These are phyloP conservation scores for Phataginus tricuspis DNA, from an alignment of 2,797 vertebrate genomes.

Conservation along the genomic window DNA sequence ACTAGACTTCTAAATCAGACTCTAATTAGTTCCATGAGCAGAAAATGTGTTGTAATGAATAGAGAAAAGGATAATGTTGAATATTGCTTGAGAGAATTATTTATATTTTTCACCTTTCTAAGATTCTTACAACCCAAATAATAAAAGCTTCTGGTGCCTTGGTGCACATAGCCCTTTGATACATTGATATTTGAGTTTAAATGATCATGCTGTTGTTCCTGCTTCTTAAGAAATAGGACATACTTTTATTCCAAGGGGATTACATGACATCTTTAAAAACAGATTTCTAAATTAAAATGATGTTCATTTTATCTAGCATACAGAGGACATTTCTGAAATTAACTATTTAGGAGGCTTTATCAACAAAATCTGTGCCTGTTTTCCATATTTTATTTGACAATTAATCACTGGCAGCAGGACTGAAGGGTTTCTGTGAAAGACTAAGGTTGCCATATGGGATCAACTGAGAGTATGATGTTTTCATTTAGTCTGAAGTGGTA, in stretches of 20 bases:
- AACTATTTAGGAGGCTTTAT: background rate
- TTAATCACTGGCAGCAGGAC: background rate
- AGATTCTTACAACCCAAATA: background rate
- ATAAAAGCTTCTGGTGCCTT: background rate
- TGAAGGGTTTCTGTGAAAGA: constrained; percentile 36
- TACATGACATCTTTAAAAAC: constrained; percentile 17
- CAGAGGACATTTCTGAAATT: background rate
- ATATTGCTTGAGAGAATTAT: constrained; percentile 4
- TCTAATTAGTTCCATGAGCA: background rate
- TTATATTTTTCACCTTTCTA: constrained; percentile 23
- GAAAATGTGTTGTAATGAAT: background rate
- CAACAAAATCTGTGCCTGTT: background rate
- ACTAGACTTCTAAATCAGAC: constrained; percentile 22
- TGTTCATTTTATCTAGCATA: background rate
- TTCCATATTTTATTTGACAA: background rate
- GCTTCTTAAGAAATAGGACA: background rate
- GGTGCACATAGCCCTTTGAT: background rate
- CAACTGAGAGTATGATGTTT: background rate
- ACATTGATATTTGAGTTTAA: background rate
- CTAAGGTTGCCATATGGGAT: background rate
- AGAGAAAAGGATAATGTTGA: constrained; percentile 20
- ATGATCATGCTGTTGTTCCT: background rate
- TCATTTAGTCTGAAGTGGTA: background rate
- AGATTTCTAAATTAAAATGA: background rate
- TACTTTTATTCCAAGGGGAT: background rate